phyloP scores from a whole-genome alignment of 2,113 vertebrate genomes.

The Coturnix japonica region DNA sequence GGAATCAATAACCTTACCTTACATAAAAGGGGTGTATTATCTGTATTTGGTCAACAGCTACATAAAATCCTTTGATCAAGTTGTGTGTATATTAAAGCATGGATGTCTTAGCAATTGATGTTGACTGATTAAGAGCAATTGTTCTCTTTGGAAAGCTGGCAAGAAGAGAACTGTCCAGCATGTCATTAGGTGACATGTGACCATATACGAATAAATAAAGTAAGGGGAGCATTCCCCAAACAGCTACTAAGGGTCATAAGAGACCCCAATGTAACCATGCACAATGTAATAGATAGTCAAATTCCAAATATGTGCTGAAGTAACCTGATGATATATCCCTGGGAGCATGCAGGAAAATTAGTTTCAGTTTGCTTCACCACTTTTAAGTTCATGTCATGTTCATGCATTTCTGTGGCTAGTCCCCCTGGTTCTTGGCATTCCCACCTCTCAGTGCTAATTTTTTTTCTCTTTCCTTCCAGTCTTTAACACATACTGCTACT shows the following conservation, averaged over 20 bases:
- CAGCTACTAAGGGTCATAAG: no score
- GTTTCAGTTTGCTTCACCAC: background rate
- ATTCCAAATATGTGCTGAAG: background rate
- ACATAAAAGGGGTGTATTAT: background rate
- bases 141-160: background rate
- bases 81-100: background rate
- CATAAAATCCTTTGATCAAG: background rate
- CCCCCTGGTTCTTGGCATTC: background rate
- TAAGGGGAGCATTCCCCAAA: no score
- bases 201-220: no score
- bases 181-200: no score
- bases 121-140: background rate
- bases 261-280: no score
- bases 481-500: rapidly evolving
- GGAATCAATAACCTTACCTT: background rate
- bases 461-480: background rate
- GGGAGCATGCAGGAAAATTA: background rate
- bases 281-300: background rate
- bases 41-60: background rate
- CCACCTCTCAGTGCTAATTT: background rate
- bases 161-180: background rate
- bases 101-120: background rate
- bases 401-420: background rate
- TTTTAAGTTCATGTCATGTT: no score
- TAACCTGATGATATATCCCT: background rate